phyloP scores from a whole-genome alignment of 2,888 invertebrate genomes.

The Oxystoma pomonae region DNA sequence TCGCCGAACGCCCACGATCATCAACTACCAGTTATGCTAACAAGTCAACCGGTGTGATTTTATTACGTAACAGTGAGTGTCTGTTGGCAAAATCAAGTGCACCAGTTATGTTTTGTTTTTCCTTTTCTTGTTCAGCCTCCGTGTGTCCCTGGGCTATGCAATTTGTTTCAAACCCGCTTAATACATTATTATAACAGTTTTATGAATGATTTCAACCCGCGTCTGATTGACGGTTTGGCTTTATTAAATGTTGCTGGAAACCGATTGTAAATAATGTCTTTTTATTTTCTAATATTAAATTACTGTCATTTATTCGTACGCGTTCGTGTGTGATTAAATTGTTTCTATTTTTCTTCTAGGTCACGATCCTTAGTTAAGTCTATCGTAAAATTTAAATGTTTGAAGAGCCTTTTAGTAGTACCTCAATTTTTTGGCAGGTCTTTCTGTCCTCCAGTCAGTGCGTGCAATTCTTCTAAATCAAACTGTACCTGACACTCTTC shows the following conservation, averaged over 20 bases:
- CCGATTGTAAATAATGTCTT: background rate
- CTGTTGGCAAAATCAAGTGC: slow-evolving; percentile 1
- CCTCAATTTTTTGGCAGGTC: no score
- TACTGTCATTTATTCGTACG: background rate
- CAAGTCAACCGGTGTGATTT: background rate
- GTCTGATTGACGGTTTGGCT: background rate
- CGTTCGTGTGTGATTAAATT: background rate
- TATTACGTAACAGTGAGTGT: background rate
- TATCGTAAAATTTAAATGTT: no score
- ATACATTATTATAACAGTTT: background rate
- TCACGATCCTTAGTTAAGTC: no score
- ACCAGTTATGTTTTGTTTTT: background rate
- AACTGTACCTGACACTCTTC: no score
- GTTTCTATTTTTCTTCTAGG: no score
- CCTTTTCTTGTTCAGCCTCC: slow-evolving; percentile 4
- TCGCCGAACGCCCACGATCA: slow-evolving; percentile 3
- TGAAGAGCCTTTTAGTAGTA: no score
- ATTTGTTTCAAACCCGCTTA: slow-evolving; percentile 1
- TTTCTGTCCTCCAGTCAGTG: no score
- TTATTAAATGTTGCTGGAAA: background rate
- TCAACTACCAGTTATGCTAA: slow-evolving; percentile 4
- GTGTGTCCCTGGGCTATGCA: slow-evolving; percentile 11
- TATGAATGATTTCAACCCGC: background rate
- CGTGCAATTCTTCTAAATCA: no score
- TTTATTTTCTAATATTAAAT: background rate